Evolutionary conservation across 1,140 invertebrate genomes (phyloP), one percentile per base, ranked within the genome.

Genomic region (Theocolax elegans): DNA sequence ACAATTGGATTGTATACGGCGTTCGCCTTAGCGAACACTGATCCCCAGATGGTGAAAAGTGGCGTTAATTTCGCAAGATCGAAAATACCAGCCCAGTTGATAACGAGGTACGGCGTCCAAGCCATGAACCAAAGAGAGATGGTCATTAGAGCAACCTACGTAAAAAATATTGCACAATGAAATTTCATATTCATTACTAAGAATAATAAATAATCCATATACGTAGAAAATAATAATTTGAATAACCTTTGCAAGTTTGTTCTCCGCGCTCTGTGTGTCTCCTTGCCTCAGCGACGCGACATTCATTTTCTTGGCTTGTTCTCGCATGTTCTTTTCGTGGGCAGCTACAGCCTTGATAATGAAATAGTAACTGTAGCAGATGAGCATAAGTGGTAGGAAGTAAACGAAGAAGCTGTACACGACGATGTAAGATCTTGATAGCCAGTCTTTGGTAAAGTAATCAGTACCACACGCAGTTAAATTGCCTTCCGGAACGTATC

Each of bases 221-320:
- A n/a, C n/a, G n/a, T n/a, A n/a, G n/a, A n/a, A n/a, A n/a, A n/a
- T n/a, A n/a, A n/a, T n/a, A n/a, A n/a, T n/a, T n/a, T n/a, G n/a
- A n/a, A n/a, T n/a, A n/a, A 89, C 89, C 86, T 94, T 94, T 35
- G 92, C 92, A 72, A 94, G 79, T 87, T 93, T 92, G 75, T 88
- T 90, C 86, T 93, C 92, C 15, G 92, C 90, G 74, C 91, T 92
- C 54, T 89, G 88, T 67, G 88, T 87, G 74, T 93, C 91, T 25
- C 89, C 87, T 12, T 91, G 91, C 78, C 92, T 82, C 58, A 94
- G 83, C 1, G 92, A 93, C 56, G 92, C 89, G 10, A 94, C 92
- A 77, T 94, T 94, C 92, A 94, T 94, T 82, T 94, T 94, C 83
- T 93, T 94, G 2, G 92, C 93, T 83, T 94, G 92, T 79, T 94